Base-by-base conservation (phyloP, 2,797 vertebrate genomes). In the Neoniphon sammara region DNA sequence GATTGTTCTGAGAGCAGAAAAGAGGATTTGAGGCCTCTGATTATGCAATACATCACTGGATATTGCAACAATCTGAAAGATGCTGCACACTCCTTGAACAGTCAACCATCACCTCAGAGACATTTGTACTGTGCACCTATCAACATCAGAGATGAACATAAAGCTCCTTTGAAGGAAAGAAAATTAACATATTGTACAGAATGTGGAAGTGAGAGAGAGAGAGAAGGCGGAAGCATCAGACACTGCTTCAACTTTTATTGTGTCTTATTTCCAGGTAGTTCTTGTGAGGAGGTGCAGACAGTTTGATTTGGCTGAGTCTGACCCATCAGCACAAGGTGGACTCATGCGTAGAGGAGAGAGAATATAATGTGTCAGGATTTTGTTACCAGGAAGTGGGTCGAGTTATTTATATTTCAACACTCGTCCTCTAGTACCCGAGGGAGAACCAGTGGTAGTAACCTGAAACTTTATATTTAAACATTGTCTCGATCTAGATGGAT, bases 391-490 rank as follows among this genome's bases (percentile, higher is more conserved):
- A 95, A 93, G 91, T 93, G 91, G 91, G 91, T 91, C 91, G 85
- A 84, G 91, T 93, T 94, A 94, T 95, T 93, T 93, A 93, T 95
- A 94, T 94, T 95, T 94, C 89, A 95, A 86, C 92, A 85, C 88
- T 82, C 57, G 83, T 90, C 89, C 87, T 88, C 79, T 74, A 1
- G 78, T 73, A 78, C 81, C 84, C 52, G 23, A 66, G 85, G 75
- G 84, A 88, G 82, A 75, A 82, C 70, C 70, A 10, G 83, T 76
- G 77, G 66, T 82, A 76, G 92, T 90, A 94, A 94, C 85, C 89
- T 89, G 90, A 93, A 90, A 88, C 92, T 81, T 87, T 80, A 85
- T 64, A 73, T 86, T 88, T 70, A 86, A 89, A 87, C 87, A 84
- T 88, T 83, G 85, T 87, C 83, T 82, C 77, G 59, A 68, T 80